phyloP scores from a whole-genome alignment of 2,888 invertebrate species.

The Drepanosiphum platanoidis region DNA sequence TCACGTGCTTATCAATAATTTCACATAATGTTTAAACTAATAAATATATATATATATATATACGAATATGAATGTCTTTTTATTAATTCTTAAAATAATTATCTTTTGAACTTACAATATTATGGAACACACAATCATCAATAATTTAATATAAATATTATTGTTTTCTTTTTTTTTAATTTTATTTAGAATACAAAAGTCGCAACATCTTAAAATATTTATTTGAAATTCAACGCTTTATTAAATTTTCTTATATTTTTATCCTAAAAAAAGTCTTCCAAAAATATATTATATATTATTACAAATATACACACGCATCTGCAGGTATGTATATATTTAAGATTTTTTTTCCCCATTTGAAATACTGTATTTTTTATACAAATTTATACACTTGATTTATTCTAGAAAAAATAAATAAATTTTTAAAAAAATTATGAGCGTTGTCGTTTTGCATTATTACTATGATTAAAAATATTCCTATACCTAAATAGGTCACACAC shows the following conservation, averaged over 20 bases:
- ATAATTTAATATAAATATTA: slow-evolving; percentile 47
- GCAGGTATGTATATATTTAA: background rate
- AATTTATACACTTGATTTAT: slow-evolving; percentile 53
- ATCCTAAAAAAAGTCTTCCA: slow-evolving; percentile 59
- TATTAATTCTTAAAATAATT: slow-evolving; percentile 52
- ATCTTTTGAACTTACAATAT: slow-evolving; percentile 42
- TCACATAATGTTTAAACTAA: slow-evolving; percentile 40
- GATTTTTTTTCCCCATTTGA: slow-evolving; percentile 29
- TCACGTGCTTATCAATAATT: slow-evolving; percentile 59
- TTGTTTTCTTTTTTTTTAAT: no score
- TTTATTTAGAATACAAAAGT: slow-evolving; percentile 59
- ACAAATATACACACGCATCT: slow-evolving; percentile 3
- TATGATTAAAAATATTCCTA: slow-evolving; percentile 43
- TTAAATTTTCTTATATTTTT: slow-evolving; percentile 60
- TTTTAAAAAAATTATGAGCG: slow-evolving; percentile 46
- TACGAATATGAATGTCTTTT: slow-evolving; percentile 37
- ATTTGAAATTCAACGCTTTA: slow-evolving; percentile 59
- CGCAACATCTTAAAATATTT: slow-evolving; percentile 62
- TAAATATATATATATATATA: slow-evolving; percentile 22
- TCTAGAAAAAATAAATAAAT: slow-evolving; percentile 55
- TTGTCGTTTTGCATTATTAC: slow-evolving; percentile 28
- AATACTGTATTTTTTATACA: slow-evolving; percentile 48
- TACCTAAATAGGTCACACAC: slow-evolving; percentile 46
- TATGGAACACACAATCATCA: slow-evolving; percentile 56
- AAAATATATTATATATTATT: slow-evolving; percentile 58